Conservation (phyloP, 2,888 invertebrate species). For the Chrysopilus asiliformis region DNA sequence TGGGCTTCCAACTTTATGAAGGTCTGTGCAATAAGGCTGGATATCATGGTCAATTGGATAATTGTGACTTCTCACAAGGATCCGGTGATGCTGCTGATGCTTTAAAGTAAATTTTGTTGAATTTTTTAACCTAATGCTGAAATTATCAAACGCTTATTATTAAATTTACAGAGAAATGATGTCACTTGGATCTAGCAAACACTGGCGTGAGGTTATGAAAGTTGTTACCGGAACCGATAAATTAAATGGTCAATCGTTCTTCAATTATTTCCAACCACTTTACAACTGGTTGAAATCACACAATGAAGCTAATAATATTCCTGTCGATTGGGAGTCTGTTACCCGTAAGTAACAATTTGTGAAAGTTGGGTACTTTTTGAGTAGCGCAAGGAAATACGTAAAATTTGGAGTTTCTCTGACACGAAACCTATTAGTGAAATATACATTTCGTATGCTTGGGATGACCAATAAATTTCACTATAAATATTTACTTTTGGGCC, state of each 20-base stretch:
- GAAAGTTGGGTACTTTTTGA: too few relatives aligned
- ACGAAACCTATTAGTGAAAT: too few relatives aligned
- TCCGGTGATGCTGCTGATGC: slow-evolving; percentile 61
- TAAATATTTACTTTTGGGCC: too few relatives aligned
- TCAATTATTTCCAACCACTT: slow-evolving; percentile 70
- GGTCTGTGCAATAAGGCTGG: slow-evolving; percentile 59
- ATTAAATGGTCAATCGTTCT: slow-evolving; percentile 59
- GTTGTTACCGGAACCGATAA: slow-evolving; percentile 58
- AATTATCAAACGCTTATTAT: slow-evolving; percentile 15
- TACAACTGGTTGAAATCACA: slow-evolving; percentile 58
- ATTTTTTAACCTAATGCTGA: too few relatives aligned
- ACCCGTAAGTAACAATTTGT: slow-evolving; percentile 11
- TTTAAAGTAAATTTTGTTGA: slow-evolving; percentile 34
- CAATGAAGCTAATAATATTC: slow-evolving; percentile 50
- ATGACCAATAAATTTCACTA: too few relatives aligned
- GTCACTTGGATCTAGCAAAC: slow-evolving; percentile 54
- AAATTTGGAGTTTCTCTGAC: too few relatives aligned
- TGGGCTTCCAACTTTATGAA: slow-evolving; percentile 65
- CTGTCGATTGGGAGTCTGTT: slow-evolving; percentile 45
- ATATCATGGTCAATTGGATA: slow-evolving; percentile 65
- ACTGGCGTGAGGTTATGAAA: slow-evolving; percentile 74
- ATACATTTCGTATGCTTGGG: too few relatives aligned
- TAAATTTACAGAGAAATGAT: slow-evolving; percentile 49
- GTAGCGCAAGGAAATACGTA: too few relatives aligned
- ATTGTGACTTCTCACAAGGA: slow-evolving; percentile 75